Evolutionary conservation across 1,140 invertebrate genomes (phyloP).

Genomic region (Drosophila takahashii): DNA sequence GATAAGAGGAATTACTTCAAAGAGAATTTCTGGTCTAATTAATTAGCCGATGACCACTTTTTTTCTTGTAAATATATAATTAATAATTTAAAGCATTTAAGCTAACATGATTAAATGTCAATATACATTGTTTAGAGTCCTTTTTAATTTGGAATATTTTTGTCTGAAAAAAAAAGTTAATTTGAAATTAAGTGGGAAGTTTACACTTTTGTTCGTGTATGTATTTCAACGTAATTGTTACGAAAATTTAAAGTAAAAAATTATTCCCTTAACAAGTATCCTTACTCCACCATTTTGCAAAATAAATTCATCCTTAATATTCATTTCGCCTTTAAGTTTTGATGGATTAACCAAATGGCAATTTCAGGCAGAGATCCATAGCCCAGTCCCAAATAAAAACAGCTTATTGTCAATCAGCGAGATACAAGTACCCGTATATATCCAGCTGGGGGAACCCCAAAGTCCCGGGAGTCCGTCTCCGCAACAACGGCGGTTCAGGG

Average conservation of each 20-base stretch:
- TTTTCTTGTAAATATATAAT: too few relatives aligned
- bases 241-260: background rate
- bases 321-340: constrained; percentile 16
- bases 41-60: background rate
- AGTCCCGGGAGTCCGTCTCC: constrained; percentile 6
- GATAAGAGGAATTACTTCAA: background rate
- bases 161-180: too few relatives aligned
- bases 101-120: too few relatives aligned
- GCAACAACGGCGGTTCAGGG: constrained; percentile 29
- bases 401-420: constrained; percentile 56
- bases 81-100: too few relatives aligned
- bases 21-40: background rate
- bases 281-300: background rate
- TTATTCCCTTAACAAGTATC: background rate
- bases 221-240: too few relatives aligned
- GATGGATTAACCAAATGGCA: constrained; percentile 18
- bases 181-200: too few relatives aligned
- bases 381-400: background rate
- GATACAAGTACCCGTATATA: constrained; percentile 15
- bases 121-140: too few relatives aligned
- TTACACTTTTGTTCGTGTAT: too few relatives aligned
- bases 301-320: background rate
- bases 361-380: constrained; percentile 2
- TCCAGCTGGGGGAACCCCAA: background rate
- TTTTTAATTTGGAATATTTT: too few relatives aligned